These are phyloP conservation scores for Phocides pigmalion DNA, from an alignment of 1,140 invertebrate species.

Conservation along the genomic window DNA sequence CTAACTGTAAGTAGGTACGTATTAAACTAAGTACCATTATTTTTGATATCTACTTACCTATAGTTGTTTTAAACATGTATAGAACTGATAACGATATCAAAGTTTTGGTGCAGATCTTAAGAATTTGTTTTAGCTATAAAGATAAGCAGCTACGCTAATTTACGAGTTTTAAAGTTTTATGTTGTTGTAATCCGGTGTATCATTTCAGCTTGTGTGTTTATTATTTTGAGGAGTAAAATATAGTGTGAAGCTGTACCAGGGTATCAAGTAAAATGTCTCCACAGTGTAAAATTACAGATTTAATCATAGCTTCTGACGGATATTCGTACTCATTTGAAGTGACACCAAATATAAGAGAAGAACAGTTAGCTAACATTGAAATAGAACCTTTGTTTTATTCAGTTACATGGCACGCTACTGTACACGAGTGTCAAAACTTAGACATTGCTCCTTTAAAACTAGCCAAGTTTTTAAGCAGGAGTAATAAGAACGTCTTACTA, in stretches of 20 bases:
- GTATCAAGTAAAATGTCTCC: constrained; percentile 7
- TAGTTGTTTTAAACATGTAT: too few species aligned
- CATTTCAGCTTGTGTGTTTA: too few species aligned
- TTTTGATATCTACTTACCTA: too few species aligned
- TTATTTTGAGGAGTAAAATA: too few species aligned
- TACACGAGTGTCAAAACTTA: constrained; percentile 53
- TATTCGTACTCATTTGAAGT: constrained; percentile 69
- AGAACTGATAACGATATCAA: too few species aligned
- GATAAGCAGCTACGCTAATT: too few species aligned
- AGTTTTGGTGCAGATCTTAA: too few species aligned
- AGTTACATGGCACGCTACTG: constrained; percentile 71
- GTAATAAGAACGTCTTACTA: constrained; percentile 58
- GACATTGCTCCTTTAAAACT: constrained; percentile 60
- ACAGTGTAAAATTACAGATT: constrained; percentile 51
- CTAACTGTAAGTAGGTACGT: too few species aligned
- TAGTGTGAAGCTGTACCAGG: background rate
- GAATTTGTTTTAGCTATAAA: too few species aligned
- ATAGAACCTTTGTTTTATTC: constrained; percentile 64
- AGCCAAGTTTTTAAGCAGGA: constrained; percentile 50
- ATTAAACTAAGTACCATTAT: too few species aligned
- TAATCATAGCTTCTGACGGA: constrained; percentile 43
- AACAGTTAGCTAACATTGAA: constrained; percentile 50
- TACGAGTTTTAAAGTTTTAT: too few species aligned
- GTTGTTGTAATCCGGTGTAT: too few species aligned
- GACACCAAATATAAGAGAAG: constrained; percentile 56